Base-by-base conservation (phyloP, 2,797 vertebrate species). In the Phylloscopus collybita region DNA sequence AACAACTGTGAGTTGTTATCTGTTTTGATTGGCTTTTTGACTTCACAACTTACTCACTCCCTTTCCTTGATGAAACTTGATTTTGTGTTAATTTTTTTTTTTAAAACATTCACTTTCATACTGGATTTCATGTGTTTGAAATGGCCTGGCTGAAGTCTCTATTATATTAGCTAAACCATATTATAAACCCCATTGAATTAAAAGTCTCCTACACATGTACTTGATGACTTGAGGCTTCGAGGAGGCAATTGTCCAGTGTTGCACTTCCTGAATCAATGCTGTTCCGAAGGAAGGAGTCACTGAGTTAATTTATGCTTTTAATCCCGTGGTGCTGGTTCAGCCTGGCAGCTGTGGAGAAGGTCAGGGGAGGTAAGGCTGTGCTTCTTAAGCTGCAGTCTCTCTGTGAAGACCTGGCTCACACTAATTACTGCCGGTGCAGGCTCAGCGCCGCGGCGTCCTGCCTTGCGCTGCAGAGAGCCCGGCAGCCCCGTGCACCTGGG, bases 341-440 rank as follows among this genome's bases (percentile, higher is more conserved):
- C 78, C 66, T 95, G 96, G 87, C 92, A 96, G 85, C 73, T 65
- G 69, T 20, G 25, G 65, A 88, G 93, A 81, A 94, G 85, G 85
- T 88, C 64, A 88, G 13, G 6, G 21, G 79, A 95, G 51, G 89
- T 89, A 94, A 97, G 93, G 38, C 30, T 14, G 8, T 44, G 30
- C 92, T 97, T 93, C 93, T 91, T 65, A 42, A 95, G 94, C 93
- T 75, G 70, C 88, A 96, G 64, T 26, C 53, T 50, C 95, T 96
- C 86, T 67, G 61, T 92, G 69, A 90, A 92, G 90, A 90, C 94
- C 83, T 32, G 47, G 62, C 65, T 93, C 91, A 79, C 47, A 86
- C 72, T 97, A 89, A 97, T 95, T 97, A 67, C 91, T 88, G 85
- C 66, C 70, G 86, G 86, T 44, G 25, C 74, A 81, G 92, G 59